Percentiles rank a stretch among this genome's conserved stretches.
phyloP scores from a whole-genome alignment of 2,888 invertebrate species.

The Dyspetes luteomarginatus region DNA sequence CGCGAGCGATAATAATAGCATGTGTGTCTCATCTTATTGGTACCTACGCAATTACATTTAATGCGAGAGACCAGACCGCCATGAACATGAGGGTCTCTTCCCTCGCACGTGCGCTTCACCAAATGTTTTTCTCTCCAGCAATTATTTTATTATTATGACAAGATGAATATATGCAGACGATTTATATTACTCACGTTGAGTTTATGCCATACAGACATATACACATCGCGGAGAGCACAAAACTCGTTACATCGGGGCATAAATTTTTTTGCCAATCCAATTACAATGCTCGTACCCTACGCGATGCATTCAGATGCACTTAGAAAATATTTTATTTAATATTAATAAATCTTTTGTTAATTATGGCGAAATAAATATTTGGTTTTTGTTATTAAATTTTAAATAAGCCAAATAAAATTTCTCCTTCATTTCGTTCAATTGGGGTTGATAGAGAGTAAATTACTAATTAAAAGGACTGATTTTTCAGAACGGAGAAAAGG shows the following conservation, averaged over 20 bases:
- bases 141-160: constrained; percentile 41
- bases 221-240: background rate
- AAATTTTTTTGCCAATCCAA: background rate
- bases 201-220: background rate
- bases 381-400: too few relatives aligned
- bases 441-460: too few relatives aligned
- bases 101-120: constrained; percentile 8
- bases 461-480: too few relatives aligned
- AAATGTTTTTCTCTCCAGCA: constrained; percentile 41
- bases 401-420: too few relatives aligned
- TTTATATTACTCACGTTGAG: background rate
- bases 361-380: background rate
- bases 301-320: too few relatives aligned
- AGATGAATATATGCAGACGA: background rate
- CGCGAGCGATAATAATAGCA: constrained; percentile 18
- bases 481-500: too few relatives aligned
- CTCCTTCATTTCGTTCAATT: too few relatives aligned
- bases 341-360: background rate
- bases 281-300: background rate
- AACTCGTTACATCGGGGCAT: background rate
- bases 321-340: background rate
- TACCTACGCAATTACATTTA: constrained; percentile 31
- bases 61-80: constrained; percentile 12
- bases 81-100: constrained; percentile 1
- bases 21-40: constrained; percentile 13